Base-by-base conservation (phyloP, 2,888 invertebrate species). In the Melinaea menophilus region DNA sequence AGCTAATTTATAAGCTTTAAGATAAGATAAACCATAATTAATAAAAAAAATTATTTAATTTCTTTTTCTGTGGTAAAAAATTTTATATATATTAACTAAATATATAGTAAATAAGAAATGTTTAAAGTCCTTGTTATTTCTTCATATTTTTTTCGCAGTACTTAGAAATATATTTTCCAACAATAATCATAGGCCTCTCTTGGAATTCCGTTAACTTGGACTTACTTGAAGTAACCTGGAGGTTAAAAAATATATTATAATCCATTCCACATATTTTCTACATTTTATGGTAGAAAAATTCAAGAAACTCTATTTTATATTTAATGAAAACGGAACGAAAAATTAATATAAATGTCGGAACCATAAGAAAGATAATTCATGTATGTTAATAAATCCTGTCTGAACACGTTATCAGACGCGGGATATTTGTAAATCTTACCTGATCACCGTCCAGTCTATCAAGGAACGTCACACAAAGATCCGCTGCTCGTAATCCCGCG, bases 381-480 rank as follows among this genome's bases (percentile, higher is more conserved):
- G 1, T 41, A 41, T 41, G 35, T 35, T 35, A 4, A 41, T 41
- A 9, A 41, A 41, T 41, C 41, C 7, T 41, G 7, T 41, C 41
- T 41, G 41, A 41, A 41, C 9, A 1, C 11, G 9, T 41, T 41
- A 41, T 41, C 9, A 41, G 41, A 41, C 9, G 7, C 5, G 11
- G 41, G 2, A 37, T 37, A 4, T 37, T 41, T 54, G 48, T 33
- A 33, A 48, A 9, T 47, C 22, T 66, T 67, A 94, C 92, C 85
- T 94, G 94, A 79, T 96, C 96, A 0, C 94, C 95, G 0, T 92
- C 77, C 13, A 95, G 83, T 31, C 96, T 91, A 79, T 96, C 91
- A 2, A 96, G 68, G 0, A 95, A 74, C 0, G 95, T 93, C 0
- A 95, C 95, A 75, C 96, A 96, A 0, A 95, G 90, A 48, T 94